Conservation (phyloP, 35 echinoderm and acorn worm species). For the Ophioderma brevispina region DNA sequence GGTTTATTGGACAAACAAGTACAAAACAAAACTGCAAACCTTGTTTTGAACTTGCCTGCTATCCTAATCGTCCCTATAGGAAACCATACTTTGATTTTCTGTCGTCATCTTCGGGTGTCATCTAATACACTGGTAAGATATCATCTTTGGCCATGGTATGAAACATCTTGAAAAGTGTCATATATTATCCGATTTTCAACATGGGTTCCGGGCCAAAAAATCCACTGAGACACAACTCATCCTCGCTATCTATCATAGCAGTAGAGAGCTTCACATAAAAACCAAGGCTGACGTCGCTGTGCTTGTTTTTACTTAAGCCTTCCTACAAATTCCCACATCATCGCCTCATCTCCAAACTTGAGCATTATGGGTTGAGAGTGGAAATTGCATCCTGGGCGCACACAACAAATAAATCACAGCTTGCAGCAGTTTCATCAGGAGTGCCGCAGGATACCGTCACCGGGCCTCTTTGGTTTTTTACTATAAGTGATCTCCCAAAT, state of each 20-base stretch:
- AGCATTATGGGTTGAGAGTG: constrained; percentile 27
- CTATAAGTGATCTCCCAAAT: constrained; percentile 43
- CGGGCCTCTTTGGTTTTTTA: constrained; percentile 46
- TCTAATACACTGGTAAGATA: too few relatives aligned
- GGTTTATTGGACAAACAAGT: too few relatives aligned
- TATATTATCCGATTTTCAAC: constrained; percentile 21
- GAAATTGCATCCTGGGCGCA: constrained; percentile 36
- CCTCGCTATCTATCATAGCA: constrained; percentile 25
- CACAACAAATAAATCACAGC: neutral
- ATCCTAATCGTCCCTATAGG: too few relatives aligned
- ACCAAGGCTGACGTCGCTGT: neutral
- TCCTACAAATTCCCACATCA: constrained; percentile 13
- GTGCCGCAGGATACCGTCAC: constrained; percentile 55
- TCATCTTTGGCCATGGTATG: constrained; percentile 14
- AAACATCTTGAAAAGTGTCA: neutral
- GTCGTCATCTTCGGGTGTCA: too few relatives aligned
- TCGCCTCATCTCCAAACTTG: constrained; percentile 15
- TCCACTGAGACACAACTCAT: too few relatives aligned
- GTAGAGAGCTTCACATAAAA: neutral
- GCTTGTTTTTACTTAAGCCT: neutral
- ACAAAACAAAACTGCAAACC: too few relatives aligned
- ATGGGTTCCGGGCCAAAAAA: constrained; percentile 34
- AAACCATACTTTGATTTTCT: too few relatives aligned
- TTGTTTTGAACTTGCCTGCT: too few relatives aligned
- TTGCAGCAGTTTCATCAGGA: constrained; percentile 41